Base-by-base conservation (phyloP, 2,797 vertebrate species). In the Acanthurus lineatus region DNA sequence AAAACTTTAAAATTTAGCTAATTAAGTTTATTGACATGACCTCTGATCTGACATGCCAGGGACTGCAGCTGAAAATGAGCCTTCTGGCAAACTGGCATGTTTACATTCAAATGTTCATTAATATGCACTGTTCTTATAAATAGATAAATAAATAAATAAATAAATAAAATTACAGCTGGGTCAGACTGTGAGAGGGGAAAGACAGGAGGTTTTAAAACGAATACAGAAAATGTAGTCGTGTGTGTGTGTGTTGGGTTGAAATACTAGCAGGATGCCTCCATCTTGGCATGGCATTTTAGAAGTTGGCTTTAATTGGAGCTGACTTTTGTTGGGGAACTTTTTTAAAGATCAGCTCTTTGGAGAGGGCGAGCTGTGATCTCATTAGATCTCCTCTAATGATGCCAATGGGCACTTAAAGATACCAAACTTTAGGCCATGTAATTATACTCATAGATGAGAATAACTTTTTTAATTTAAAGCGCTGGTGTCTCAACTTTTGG, bases 341-440 rank as follows among this genome's bases (percentile, higher is more conserved):
- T 35, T 73, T 67, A 84, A 88, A 87, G 84, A 89, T 87, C 88
- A 88, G 83, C 76, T 60, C 69, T 79, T 76, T 40, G 14, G 25
- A 76, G 53, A 57, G 49, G 49, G 67, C 53, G 32, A 10, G 7
- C 42, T 69, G 25, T 79, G 63, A 79, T 77, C 82, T 87, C 56
- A 75, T 79, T 84, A 73, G 40, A n/a, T 70, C 69, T 78, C 69
- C 58, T 53, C 54, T 84, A 79, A 87, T 78, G 75, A 87, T 28
- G 79, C 76, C 83, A 77, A 62, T 1, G 67, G 76, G 35, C 68
- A 45, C 61, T 76, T 51, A 14, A 3, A 74, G 72, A 76, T 40
- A 58, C 62, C 38, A 61, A 32, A 84, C 63, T 65, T 76, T 70
- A 1, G 0, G 56, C 64, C 72, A 42, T 9, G 48, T 53, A 80